Percentiles rank a stretch among this genome's conserved stretches.
Evolutionary conservation across 2,113 vertebrate genomes (phyloP).

Genomic region (Corythoichthys intestinalis): DNA sequence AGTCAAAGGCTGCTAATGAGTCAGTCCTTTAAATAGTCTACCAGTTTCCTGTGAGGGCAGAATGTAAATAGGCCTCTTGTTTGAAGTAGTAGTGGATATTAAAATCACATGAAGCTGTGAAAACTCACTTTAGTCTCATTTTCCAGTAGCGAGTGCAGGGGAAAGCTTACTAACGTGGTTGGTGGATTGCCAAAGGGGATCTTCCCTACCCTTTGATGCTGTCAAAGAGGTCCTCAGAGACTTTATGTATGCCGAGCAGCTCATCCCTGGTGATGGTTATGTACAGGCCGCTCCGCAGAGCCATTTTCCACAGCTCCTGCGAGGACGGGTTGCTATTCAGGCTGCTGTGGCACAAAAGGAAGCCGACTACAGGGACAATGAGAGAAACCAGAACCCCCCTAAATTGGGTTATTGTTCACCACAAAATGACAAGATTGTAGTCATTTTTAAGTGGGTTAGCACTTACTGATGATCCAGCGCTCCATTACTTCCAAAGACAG

Average conservation of each 20-base stretch:
- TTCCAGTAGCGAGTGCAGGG: not conserved
- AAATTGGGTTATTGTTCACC: not conserved
- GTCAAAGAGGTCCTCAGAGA: slow-evolving; percentile 82
- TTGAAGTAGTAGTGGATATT: not conserved
- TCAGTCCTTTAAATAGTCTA: not conserved
- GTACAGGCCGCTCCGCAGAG: slow-evolving; percentile 80
- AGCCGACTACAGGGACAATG: slow-evolving; percentile 76
- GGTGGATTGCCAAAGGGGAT: not conserved
- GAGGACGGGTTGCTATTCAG: slow-evolving; percentile 73
- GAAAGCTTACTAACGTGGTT: not conserved
- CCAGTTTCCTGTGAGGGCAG: not conserved
- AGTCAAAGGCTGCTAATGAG: too few species aligned
- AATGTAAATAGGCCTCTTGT: not conserved
- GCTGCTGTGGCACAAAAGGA: slow-evolving; percentile 85
- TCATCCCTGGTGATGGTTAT: slow-evolving; percentile 85
- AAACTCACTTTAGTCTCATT: not conserved
- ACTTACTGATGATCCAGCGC: slow-evolving; percentile 90
- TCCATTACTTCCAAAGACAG: slow-evolving; percentile 89
- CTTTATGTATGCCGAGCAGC: slow-evolving; percentile 81
- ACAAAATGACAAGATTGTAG: not conserved
- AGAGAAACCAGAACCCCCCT: not conserved
- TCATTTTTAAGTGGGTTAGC: not conserved
- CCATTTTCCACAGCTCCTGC: slow-evolving; percentile 85
- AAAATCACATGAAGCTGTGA: not conserved
- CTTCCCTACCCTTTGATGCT: slow-evolving; percentile 80